Evolutionary conservation across 1,140 invertebrate species (phyloP), one percentile per base, ranked within the genome.

Genomic region (Nautilus pompilius): DNA sequence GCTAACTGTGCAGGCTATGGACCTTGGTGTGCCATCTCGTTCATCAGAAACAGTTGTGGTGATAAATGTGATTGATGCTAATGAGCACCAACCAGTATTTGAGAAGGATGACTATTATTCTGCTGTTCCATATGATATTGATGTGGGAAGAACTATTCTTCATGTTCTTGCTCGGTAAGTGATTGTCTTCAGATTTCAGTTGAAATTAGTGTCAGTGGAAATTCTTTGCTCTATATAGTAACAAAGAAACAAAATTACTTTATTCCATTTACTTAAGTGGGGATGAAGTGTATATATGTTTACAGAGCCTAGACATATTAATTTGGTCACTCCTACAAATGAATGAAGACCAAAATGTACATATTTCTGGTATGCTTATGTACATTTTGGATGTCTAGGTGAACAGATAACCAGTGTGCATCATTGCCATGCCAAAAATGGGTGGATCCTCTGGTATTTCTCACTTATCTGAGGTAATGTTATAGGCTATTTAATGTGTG

Each of bases 21-120:
- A 98, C 83, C 93, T 94, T 76, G 95, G 95, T 0, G 95, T 93
- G 76, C 95, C 95, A 90, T 91, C 84, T 89, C 90, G 71, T 82
- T 90, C 88, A 0, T 89, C 90, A 1, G 71, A 78, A 41, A 63
- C 69, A 6, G 64, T 70, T 5, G 67, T 81, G 20, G 70, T 65
- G 8, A 69, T 82, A n/a, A 68, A 68, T 34, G 62, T 82, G 32
- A 63, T 73, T 2, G 79, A 80, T 68, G 75, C 72, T 33, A 81
- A 82, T 68, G 70, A 80, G 57, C 71, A 80, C 69, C 62, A 73
- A n/a, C 81, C 81, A 45, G 60, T 65, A 20, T 82, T 82, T 72
- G 67, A 75, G 28, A 55, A 73, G 36, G 61, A 51, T n/a, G 53
- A 48, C 10, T 81, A 80, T 62, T 69, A 71, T 24, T 71, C 74